Conservation (phyloP, 2,888 invertebrate genomes). For the Biston betularia region DNA sequence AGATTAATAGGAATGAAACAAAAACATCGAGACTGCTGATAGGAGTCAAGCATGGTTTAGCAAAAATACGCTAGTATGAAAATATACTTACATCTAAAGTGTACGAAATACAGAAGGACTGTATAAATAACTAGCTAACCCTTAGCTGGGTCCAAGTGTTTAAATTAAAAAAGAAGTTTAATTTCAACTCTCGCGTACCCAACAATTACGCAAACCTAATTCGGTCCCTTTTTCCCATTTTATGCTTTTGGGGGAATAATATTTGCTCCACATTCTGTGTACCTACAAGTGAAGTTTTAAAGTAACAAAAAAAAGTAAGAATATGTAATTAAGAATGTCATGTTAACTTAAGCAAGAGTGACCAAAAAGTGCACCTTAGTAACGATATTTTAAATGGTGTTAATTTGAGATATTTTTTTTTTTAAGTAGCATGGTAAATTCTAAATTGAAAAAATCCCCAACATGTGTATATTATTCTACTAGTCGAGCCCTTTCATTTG, state of each 20-base stretch:
- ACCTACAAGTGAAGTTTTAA: neutral
- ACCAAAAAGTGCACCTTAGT: no score
- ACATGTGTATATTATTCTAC: no score
- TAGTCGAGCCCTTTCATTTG: no score
- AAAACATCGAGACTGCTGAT: no score
- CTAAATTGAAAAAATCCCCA: no score
- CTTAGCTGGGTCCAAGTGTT: neutral
- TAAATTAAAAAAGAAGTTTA: constrained; percentile 13
- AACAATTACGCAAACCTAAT: constrained; percentile 20
- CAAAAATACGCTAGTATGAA: neutral
- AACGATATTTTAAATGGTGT: no score
- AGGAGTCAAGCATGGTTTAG: no score
- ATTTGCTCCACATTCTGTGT: neutral
- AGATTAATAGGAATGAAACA: no score
- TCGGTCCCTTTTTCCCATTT: constrained; percentile 15
- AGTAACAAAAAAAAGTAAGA: neutral
- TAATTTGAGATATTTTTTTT: no score
- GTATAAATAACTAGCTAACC: constrained; percentile 6
- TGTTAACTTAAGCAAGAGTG: no score
- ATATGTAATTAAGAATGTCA: no score
- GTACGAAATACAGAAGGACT: neutral
- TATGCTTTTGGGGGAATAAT: constrained; percentile 8
- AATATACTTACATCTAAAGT: neutral
- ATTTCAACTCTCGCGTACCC: constrained; percentile 7
- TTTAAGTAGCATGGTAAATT: no score